Evolutionary conservation across 2,113 vertebrate genomes (phyloP), one percentile per base, ranked within the genome.

Genomic region (Ceyx cyanopectus): DNA sequence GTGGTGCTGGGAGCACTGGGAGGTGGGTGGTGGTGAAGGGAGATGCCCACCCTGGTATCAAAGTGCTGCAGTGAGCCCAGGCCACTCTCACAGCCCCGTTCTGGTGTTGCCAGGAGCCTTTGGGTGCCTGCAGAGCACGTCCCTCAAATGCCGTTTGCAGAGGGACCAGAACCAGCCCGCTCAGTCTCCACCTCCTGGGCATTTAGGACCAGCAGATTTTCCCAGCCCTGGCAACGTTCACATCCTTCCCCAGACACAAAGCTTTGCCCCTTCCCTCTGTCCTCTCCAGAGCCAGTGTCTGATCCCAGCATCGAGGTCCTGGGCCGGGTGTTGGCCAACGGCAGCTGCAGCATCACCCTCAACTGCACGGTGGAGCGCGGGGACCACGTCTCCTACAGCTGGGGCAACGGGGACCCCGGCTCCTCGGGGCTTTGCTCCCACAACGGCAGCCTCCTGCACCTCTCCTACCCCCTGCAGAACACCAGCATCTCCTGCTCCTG

Each of bases 321-420:
- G 11, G 7, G 2, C 22, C 7, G n/a, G 69, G 37, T 4, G 1
- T 7, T 23, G n/a, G 41, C 40, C 63, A 95, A 94, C 2, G 24
- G 74, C 66, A 96, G 75, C 85, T 93, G 92, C 65, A 16, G 10
- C 11, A 0, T 96, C 63, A 83, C 56, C 58, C 77, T 96, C 69
- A 88, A 77, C 58, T 96, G 96, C 81, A 48, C 43, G 0, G 73
- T 26, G 0, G 57, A 61, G 21, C 24, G 11, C 10, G 93, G 92
- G 32, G 93, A 95, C 30, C 56, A 53, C 1, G 3, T 95, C 45
- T 70, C 76, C 43, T 95, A 95, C 79, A 60, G 58, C 51, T 96
- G 96, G 96, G 15, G 1, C 19, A 15, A 63, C 10, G 1, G 2
- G 18, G 41, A 66, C 79, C 6, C 5, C 57, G 4, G 12, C 22